Percentiles rank a stretch among this genome's conserved stretches.
These are phyloP conservation scores for Loripinus fragilis DNA, from an alignment of 2,888 invertebrate species.

Conservation along the genomic window DNA sequence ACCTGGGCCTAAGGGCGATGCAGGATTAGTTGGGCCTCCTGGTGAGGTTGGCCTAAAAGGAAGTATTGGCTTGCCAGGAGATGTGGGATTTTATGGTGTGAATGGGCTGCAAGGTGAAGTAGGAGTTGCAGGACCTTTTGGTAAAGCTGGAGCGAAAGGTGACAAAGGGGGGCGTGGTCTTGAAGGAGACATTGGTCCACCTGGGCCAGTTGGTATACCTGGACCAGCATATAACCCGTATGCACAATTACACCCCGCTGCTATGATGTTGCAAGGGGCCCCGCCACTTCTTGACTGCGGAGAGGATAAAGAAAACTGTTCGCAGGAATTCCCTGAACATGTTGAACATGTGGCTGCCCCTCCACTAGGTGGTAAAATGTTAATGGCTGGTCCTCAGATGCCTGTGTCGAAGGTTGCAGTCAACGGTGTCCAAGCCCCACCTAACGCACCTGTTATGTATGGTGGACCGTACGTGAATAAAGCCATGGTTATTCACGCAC, in stretches of 20 bases:
- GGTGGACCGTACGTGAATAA: slow-evolving; percentile 21
- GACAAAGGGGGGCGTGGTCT: slow-evolving; percentile 42
- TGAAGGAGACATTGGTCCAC: slow-evolving; percentile 40
- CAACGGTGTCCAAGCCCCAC: not conserved
- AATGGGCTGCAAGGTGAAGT: slow-evolving; percentile 43
- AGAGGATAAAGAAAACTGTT: slow-evolving; percentile 24
- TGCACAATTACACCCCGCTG: slow-evolving; percentile 12
- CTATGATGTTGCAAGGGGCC: slow-evolving; percentile 14
- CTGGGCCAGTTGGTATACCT: slow-evolving; percentile 43
- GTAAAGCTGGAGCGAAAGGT: slow-evolving; percentile 37
- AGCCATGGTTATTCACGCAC: slow-evolving; percentile 16
- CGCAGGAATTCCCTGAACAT: not conserved
- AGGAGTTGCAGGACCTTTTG: slow-evolving; percentile 43
- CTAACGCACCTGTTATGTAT: not conserved
- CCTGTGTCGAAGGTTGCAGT: not conserved
- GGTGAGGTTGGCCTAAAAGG: slow-evolving; percentile 40
- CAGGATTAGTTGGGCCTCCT: slow-evolving; percentile 26
- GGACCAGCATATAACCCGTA: slow-evolving; percentile 54
- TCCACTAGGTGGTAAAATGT: not conserved
- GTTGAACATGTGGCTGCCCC: not conserved
- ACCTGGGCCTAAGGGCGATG: slow-evolving; percentile 47
- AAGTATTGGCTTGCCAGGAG: slow-evolving; percentile 42
- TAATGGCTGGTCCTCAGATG: not conserved
- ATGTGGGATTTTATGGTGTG: slow-evolving; percentile 47
- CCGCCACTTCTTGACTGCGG: slow-evolving; percentile 9